These are phyloP conservation scores for rat (Rattus norvegicus) DNA, from an alignment of 2,113 vertebrate genomes.

Conservation along the genomic window GRCr8 NC_086020.1:9324001-9324500, in stretches of 20 bases:
- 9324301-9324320: background rate
- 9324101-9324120: background rate
- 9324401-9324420: background rate
- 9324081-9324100: background rate
- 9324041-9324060: background rate
- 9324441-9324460: background rate
- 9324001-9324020: background rate
- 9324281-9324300: background rate
- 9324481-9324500: background rate
- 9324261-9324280: background rate
- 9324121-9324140: background rate
- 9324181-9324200: background rate
- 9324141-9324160: background rate
- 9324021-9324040: background rate
- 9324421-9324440: background rate
- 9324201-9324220: background rate
- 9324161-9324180: background rate
- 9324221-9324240: background rate
- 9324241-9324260: background rate
- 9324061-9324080: background rate
- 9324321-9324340: background rate
- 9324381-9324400: background rate
- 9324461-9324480: background rate
- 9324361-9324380: background rate
- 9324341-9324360: background rate